phyloP scores from a whole-genome alignment of 1,140 invertebrate species.

The Mylabris phalerata region DNA sequence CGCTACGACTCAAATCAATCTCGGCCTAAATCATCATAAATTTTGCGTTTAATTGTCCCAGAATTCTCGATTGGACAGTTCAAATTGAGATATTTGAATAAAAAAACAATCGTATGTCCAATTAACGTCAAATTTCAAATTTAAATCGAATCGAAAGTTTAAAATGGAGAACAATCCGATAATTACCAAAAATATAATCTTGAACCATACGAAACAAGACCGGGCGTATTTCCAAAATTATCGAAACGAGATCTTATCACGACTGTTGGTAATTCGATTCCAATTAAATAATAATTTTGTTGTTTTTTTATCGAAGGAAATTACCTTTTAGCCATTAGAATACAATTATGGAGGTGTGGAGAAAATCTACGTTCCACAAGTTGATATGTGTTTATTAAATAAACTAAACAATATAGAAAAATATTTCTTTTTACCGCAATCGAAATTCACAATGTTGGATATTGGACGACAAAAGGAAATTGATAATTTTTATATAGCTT shows the following conservation, averaged over 20 bases:
- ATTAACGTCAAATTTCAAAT: no score
- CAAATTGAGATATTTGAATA: no score
- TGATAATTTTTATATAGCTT: slow-evolving; percentile 47
- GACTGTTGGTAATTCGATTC: slow-evolving; percentile 30
- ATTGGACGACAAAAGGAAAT: slow-evolving; percentile 44
- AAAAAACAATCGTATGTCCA: no score
- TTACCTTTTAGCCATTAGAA: neutral
- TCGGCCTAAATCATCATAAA: no score
- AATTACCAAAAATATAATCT: no score
- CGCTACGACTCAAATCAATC: no score
- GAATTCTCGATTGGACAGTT: no score
- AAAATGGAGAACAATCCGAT: no score
- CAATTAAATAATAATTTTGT: neutral
- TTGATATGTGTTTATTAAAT: slow-evolving; percentile 42
- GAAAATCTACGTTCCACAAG: slow-evolving; percentile 36
- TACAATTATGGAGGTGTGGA: neutral
- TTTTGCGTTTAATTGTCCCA: no score
- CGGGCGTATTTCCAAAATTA: slow-evolving; percentile 38
- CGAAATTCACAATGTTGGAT: slow-evolving; percentile 44
- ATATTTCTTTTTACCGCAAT: slow-evolving; percentile 22
- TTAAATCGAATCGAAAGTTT: no score
- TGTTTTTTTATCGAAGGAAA: no score
- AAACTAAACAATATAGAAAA: slow-evolving; percentile 32
- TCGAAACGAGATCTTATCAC: slow-evolving; percentile 36
- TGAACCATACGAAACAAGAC: no score